phyloP scores from a whole-genome alignment of 2,888 invertebrate genomes.

The Apamea epomidion region DNA sequence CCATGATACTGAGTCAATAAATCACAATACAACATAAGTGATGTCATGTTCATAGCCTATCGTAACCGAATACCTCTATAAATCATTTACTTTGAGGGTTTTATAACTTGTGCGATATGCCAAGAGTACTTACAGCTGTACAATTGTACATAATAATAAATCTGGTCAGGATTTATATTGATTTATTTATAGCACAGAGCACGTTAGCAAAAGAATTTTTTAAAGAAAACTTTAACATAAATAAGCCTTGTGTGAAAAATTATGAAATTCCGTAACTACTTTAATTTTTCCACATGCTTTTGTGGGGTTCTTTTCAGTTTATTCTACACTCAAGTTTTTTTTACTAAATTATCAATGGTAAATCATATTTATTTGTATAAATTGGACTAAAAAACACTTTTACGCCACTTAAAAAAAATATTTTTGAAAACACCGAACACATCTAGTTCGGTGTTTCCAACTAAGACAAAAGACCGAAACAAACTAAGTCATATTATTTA shows the following conservation, averaged over 20 bases:
- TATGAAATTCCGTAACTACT: not conserved
- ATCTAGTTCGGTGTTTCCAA: no score
- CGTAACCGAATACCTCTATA: conserved; percentile 24
- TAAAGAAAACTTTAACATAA: not conserved
- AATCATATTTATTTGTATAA: no score
- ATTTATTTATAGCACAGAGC: not conserved
- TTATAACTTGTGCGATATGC: conserved; percentile 26
- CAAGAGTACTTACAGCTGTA: conserved; percentile 25
- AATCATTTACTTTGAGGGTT: conserved; percentile 43
- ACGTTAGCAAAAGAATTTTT: not conserved
- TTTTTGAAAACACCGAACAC: no score
- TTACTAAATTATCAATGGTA: no score
- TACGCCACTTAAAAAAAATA: no score
- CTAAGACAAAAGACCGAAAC: no score
- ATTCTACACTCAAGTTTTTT: no score
- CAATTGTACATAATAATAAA: conserved; percentile 7
- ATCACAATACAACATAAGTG: conserved; percentile 34
- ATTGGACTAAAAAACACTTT: no score
- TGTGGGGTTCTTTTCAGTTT: no score
- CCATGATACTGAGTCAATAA: conserved; percentile 18
- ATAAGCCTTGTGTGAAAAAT: no score
- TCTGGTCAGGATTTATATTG: not conserved
- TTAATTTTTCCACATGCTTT: no score
- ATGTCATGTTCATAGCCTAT: conserved; percentile 25
- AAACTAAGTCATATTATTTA: no score